Base-by-base conservation (phyloP, 2,797 vertebrate species). In the Macrochelys suwanniensis region DNA sequence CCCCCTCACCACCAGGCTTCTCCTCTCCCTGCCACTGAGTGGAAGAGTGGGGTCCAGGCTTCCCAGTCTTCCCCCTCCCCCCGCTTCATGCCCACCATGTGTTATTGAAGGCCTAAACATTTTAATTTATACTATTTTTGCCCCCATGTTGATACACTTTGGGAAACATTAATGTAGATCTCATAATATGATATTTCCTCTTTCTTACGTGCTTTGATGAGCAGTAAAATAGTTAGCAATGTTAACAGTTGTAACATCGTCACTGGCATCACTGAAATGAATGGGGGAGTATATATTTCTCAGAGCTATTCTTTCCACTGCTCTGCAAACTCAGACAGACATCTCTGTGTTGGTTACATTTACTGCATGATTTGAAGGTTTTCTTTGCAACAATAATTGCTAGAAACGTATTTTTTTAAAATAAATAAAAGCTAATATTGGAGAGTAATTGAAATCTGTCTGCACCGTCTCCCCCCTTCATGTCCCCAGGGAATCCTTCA, bases 111-210 rank as follows among this genome's bases (percentile, higher is more conserved):
- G 45, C 2, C 45, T 51, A 26, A n/a, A 49, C 6, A 31, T 80
- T 59, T 49, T n/a, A 19, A 86, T 77, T 59, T 57, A 37, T n/a
- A 78, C 16, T 80, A 68, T 21, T 57, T 86, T 86, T 11, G 80
- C 12, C 6, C 85, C 28, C 82, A 21, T 6, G 57, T 11, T 11
- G 87, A 68, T 89, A 91, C 94, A 85, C 82, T 93, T 93, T 93
- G 33, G 92, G 82, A 93, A 82, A 85, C 3, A 0, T 87, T 49
- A 47, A 47, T 47, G 25, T 76, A 47, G 71, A 28, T 84, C 5
- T 80, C 89, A 94, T 61, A 61, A 49, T 68, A 90, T 78, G 13
- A 51, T 79, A 25, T 26, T 57, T 94, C 4, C 5, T 1, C 33
- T 80, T 89, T 85, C 85, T 26, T 11, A 19, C 80, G 37, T 78